Base-by-base conservation (phyloP, 2,797 vertebrate genomes). In the Eupleurogrammus muticus region DNA sequence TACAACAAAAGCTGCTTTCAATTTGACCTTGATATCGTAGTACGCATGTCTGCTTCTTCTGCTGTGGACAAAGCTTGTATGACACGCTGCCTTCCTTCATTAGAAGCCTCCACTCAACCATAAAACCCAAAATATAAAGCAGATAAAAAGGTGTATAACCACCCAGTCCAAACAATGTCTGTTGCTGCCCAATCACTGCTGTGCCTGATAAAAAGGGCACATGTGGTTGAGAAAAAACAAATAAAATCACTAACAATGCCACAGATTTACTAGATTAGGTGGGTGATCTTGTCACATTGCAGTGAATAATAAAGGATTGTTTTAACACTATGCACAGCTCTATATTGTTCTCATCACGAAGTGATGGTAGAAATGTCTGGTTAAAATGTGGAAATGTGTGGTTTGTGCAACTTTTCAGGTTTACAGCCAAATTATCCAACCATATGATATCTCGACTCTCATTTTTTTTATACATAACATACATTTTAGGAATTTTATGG, bases 61-160 rank as follows among this genome's bases (percentile, higher is more conserved):
- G 23, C 28, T n/a, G 12, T 19, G 21, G 16, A 55, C 53, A 55
- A 72, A 64, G 28, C 35, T 36, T 57, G 14, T 17, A 10, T 50
- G 21, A 50, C 32, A 65, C 11, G 21, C 28, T 62, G 34, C 34
- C n/a, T 42, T 40, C 55, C 47, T 34, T 14, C 0, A 2, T 46
- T 42, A 50, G 24, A 53, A 20, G 19, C 34, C 52, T 65, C 40
- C 52, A 24, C 10, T 60, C 12, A 35, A 59, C 4, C 61, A 50
- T 0, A 57, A 12, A n/a, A 12, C 38, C n/a, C 46, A 59, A 38
- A 57, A 55, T 11, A 46, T 63, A 50, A 64, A 68, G 35, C 49
- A 19, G n/a, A 50, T 64, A 60, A 13, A 19, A 61, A n/a, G 5
- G 40, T 23, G 5, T 12, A 5, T 40, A 1, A 40, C 11, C 47